phyloP scores from a whole-genome alignment of 2,113 vertebrate genomes.

The Hippocampus zosterae region DNA sequence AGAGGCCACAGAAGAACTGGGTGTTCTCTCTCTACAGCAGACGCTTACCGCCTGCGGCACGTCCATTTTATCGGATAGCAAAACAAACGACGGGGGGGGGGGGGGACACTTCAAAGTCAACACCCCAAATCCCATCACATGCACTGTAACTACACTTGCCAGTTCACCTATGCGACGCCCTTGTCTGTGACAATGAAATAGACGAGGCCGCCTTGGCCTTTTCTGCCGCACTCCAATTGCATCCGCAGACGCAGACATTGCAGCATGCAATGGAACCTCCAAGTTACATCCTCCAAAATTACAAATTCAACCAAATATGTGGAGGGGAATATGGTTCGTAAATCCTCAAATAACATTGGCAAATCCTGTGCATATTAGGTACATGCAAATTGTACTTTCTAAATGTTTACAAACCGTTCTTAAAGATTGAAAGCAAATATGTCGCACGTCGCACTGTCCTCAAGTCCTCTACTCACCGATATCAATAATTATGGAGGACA shows the following conservation, averaged over 20 bases:
- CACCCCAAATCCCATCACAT: constrained; percentile 58
- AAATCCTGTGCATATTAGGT: too few relatives aligned
- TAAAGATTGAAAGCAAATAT: too few relatives aligned
- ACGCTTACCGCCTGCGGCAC: constrained; percentile 71
- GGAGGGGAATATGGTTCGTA: too few relatives aligned
- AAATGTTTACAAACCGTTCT: too few relatives aligned
- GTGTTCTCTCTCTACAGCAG: constrained; percentile 86
- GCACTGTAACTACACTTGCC: constrained; percentile 57
- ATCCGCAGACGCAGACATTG: constrained; percentile 49
- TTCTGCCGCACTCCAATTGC: constrained; percentile 43
- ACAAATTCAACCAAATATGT: too few relatives aligned
- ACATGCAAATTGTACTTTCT: too few relatives aligned
- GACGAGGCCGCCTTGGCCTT: constrained; percentile 41
- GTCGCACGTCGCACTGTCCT: too few relatives aligned
- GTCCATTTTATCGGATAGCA: constrained; percentile 51
- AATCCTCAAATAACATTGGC: too few relatives aligned
- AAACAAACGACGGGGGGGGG: neutral
- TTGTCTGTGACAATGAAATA: constrained; percentile 56
- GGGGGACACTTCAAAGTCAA: constrained; percentile 58
- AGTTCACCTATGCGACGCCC: constrained; percentile 60
- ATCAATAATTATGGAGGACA: too few relatives aligned
- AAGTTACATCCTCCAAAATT: too few relatives aligned
- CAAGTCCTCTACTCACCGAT: too few relatives aligned
- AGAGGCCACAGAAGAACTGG: constrained; percentile 87
- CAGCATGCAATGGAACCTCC: neutral